These are phyloP conservation scores for Atractosteus spatula DNA, from an alignment of 2,113 vertebrate species.

Conservation along the genomic window DNA sequence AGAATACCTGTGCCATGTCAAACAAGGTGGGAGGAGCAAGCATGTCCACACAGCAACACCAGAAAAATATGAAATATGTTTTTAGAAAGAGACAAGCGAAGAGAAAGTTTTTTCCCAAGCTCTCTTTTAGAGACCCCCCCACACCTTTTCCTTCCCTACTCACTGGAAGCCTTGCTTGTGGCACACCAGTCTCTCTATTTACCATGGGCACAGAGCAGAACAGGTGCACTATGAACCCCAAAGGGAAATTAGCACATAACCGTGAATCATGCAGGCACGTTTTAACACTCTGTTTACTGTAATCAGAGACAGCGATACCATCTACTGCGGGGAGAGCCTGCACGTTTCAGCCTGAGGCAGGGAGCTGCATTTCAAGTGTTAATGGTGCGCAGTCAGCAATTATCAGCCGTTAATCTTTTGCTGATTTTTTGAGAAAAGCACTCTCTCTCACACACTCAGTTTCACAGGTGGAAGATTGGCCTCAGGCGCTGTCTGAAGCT, in stretches of 20 bases:
- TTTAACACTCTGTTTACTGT: slow-evolving; percentile 9
- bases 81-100: no score
- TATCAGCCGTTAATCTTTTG: background rate
- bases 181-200: background rate
- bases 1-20: no score
- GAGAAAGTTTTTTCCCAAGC: no score
- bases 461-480: no score
- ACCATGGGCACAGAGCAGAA: background rate
- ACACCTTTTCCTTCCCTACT: no score
- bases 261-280: background rate
- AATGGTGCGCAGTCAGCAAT: background rate
- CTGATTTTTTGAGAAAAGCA: background rate
- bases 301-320: background rate
- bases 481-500: no score
- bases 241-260: background rate
- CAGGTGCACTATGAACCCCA: slow-evolving; percentile 4
- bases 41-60: no score
- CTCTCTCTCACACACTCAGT: background rate
- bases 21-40: no score
- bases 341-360: slow-evolving; percentile 7
- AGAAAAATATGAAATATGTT: no score
- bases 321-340: background rate
- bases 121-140: no score
- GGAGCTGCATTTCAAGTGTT: background rate
- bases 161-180: background rate